Evolutionary conservation across 1,140 invertebrate genomes (phyloP).

Genomic region (Caenorhabditis remanei): DNA sequence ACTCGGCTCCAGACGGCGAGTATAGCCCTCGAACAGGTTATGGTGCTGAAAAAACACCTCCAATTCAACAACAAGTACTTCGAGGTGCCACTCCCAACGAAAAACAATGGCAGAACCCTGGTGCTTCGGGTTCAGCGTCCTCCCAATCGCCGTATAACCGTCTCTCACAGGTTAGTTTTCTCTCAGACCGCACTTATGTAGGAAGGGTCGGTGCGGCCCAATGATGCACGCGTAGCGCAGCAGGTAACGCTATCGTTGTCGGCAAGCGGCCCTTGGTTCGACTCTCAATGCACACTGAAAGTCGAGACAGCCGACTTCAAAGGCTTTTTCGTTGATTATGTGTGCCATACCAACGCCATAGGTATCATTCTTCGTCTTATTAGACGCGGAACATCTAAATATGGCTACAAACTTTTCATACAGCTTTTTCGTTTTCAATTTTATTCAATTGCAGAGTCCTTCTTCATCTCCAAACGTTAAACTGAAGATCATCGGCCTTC

Average conservation of each 20-base stretch:
- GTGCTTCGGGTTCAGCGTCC: not conserved
- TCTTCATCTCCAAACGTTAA: conserved; percentile 19
- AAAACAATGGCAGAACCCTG: conserved; percentile 26
- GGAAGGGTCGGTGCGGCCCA: not conserved
- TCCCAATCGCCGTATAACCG: conserved; percentile 11
- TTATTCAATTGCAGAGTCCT: not conserved
- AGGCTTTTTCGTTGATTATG: conserved; percentile 40
- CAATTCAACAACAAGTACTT: conserved; percentile 32
- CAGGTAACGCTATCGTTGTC: not conserved
- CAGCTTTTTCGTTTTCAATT: not conserved
- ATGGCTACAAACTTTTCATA: not conserved
- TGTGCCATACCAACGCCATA: conserved; percentile 39
- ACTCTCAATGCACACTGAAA: conserved; percentile 11
- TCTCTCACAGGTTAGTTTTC: not conserved
- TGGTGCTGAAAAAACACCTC: not conserved
- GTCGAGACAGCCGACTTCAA: not conserved
- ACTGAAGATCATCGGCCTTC: conserved; percentile 29
- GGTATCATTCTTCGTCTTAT: conserved; percentile 50
- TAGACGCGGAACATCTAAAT: conserved; percentile 52
- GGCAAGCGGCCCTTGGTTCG: not conserved
- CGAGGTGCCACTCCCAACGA: conserved; percentile 34
- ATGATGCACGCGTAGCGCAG: conserved; percentile 29
- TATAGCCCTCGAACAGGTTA: conserved; percentile 26
- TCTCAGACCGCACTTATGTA: not conserved
- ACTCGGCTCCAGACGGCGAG: not conserved